Percentiles rank a stretch among this genome's conserved stretches.
Conservation (phyloP, 2,888 invertebrate species). For the Rambutsinella grinnellia region DNA sequence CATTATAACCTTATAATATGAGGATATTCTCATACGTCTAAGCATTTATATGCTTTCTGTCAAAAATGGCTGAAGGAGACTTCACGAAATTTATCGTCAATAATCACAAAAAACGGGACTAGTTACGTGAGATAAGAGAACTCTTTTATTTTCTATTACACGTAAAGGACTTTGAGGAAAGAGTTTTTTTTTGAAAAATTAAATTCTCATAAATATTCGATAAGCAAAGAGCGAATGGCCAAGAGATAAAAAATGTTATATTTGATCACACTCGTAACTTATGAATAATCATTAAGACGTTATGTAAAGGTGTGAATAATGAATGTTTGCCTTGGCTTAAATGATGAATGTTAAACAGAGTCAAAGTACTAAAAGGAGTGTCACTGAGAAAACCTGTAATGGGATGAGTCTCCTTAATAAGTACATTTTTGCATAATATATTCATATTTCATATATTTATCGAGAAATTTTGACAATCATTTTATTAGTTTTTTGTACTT, state of each 20-base stretch:
- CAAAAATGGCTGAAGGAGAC: background rate
- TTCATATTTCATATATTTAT: background rate
- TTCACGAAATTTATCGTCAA: background rate
- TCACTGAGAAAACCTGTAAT: too few relatives aligned
- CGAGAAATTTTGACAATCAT: too few relatives aligned
- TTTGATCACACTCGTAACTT: constrained; percentile 33
- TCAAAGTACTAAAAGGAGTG: constrained; percentile 25
- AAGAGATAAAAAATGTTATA: constrained; percentile 7
- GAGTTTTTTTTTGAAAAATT: background rate
- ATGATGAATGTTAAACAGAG: constrained; percentile 38
- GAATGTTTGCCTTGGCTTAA: constrained; percentile 45
- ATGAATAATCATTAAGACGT: constrained; percentile 43
- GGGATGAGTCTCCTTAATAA: too few relatives aligned
- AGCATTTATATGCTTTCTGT: background rate
- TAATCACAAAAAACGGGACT: background rate
- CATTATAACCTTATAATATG: background rate
- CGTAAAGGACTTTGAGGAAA: background rate
- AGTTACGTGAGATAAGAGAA: background rate
- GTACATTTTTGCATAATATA: background rate
- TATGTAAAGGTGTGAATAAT: constrained; percentile 45
- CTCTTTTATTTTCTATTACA: background rate
- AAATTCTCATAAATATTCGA: constrained; percentile 37
- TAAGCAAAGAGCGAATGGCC: too few relatives aligned
- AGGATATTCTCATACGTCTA: too few relatives aligned
- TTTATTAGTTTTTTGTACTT: too few relatives aligned